phyloP scores from a whole-genome alignment of 2,888 invertebrate species.

The Coelopa pilipes region DNA sequence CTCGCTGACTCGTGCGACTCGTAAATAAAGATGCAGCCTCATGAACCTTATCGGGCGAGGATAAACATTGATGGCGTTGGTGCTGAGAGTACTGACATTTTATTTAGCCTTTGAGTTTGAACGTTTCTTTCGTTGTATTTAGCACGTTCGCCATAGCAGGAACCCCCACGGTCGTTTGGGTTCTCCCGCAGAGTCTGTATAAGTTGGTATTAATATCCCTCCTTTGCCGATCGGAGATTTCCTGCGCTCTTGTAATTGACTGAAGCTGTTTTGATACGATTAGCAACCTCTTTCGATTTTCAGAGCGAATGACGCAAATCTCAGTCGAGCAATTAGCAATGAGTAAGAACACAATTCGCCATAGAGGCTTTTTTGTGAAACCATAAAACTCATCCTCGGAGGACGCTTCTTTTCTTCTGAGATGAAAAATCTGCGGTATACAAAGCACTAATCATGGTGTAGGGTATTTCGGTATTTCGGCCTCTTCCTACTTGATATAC shows the following conservation, averaged over 20 bases:
- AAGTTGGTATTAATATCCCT: constrained; percentile 2
- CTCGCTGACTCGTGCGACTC: constrained; percentile 22
- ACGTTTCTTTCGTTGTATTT: constrained; percentile 34
- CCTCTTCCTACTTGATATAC: no score
- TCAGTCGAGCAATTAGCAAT: no score
- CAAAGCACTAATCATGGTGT: background rate
- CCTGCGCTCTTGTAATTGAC: constrained; percentile 35
- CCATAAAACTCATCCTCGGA: background rate
- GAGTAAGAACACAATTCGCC: no score
- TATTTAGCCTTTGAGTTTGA: constrained; percentile 30
- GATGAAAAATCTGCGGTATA: background rate
- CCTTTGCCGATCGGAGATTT: background rate
- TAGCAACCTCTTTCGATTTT: constrained; percentile 40
- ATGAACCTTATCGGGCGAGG: constrained; percentile 17
- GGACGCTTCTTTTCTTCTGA: background rate
- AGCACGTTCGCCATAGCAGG: constrained; percentile 23
- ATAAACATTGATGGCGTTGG: constrained; percentile 34
- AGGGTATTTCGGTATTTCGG: no score
- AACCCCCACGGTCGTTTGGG: constrained; percentile 38
- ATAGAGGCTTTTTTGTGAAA: background rate
- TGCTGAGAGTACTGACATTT: constrained; percentile 23
- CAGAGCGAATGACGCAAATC: no score
- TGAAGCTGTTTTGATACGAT: constrained; percentile 52
- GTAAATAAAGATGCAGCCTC: constrained; percentile 32
- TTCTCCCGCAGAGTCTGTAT: constrained; percentile 31